Base-by-base conservation (phyloP, 2,797 vertebrate genomes). In the Microcaecilia unicolor region DNA sequence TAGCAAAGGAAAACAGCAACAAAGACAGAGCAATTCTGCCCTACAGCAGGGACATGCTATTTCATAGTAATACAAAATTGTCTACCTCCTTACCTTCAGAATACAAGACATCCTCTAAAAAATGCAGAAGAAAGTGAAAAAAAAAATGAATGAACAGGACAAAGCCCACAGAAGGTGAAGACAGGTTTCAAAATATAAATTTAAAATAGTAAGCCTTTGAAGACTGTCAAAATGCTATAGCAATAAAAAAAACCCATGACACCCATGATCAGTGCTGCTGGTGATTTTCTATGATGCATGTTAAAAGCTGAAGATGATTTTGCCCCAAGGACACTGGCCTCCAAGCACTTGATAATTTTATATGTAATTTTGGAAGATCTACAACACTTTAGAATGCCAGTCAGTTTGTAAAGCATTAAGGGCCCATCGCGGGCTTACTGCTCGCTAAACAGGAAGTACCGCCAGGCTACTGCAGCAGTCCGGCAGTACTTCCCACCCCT, bases 81-180 rank as follows among this genome's bases (percentile, higher is more conserved):
- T 25, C 46, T 39, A 34, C 7, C 33, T n/a, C 43, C 38, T 49
- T 34, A 43, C 25, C 41, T 48, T 51, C 28, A 24, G 9, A 34
- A 53, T 31, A 52, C 9, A 43, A 48, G 36, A 57, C 19, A 59
- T 23, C 16, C 17, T 47, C 50, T 42, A 45, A 47, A 32, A 46
- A 44, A 48, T 15, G 41, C n/a, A 51, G 30, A 54, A 50, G 15
- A 46, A 58, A 41, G 13, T 26, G 45, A 49, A 58, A 58, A 42
- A 49, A 49, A 56, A 51, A 19, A 5, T 37, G 13, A 61, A 38
- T 37, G 11, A 72, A n/a, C 12, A 57, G n/a, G 22, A 45, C 18
- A 5, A 18, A 36, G 27, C 15, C n/a, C 5, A 31, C 24, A 8
- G 10, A 7, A 2, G 4, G 32, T 8, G 13, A 26, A 32, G 18